Evolutionary conservation across 1,140 invertebrate genomes (phyloP).

Genomic region (Araneus ventricosus): DNA sequence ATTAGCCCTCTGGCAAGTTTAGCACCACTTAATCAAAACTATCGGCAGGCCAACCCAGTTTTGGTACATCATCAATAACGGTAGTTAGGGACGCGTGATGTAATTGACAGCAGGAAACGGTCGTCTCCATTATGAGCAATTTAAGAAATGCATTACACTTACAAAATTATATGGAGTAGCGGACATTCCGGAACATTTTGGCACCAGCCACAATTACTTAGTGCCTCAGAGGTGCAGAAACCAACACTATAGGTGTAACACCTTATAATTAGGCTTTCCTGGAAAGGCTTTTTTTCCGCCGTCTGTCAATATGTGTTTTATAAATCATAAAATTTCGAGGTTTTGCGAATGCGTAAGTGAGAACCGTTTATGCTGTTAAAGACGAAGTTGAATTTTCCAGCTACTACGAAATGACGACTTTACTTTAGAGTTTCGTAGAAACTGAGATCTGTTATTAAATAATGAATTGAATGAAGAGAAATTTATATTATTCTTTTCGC

Average conservation of each 20-base stretch:
- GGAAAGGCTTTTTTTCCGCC: background rate
- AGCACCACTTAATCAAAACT: slow-evolving; percentile 10
- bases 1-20: background rate
- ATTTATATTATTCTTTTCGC: too few species aligned
- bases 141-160: background rate
- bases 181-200: background rate
- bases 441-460: background rate
- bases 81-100: background rate
- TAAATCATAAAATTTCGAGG: background rate
- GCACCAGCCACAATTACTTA: background rate
- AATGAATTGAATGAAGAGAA: too few species aligned
- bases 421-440: background rate
- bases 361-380: background rate
- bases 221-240: slow-evolving; percentile 16
- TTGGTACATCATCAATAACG: slow-evolving; percentile 38
- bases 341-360: background rate
- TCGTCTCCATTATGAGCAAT: background rate
- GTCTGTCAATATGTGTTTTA: slow-evolving; percentile 46
- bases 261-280: slow-evolving; percentile 38
- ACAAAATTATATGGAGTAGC: background rate
- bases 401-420: background rate
- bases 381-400: background rate
- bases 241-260: background rate
- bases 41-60: background rate
- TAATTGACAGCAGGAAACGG: slow-evolving; percentile 10